Evolutionary conservation across 2,113 vertebrate species (phyloP).

Genomic region (Grammomys surdaster): DNA sequence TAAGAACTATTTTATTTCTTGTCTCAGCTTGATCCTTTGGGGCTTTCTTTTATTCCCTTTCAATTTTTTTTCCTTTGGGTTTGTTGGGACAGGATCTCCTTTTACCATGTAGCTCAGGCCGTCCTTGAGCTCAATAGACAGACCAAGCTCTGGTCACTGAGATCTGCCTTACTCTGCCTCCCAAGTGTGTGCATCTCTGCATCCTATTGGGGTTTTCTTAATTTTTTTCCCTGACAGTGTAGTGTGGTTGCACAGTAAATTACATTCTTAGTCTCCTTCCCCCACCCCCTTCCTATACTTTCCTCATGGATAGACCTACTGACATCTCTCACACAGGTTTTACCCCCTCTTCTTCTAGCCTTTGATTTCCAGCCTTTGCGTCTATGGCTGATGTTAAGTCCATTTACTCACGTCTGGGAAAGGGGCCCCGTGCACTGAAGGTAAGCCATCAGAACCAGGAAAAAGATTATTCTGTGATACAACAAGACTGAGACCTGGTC

Average conservation of each 20-base stretch:
- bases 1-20: neutral
- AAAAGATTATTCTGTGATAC: neutral
- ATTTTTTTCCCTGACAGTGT: neutral
- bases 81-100: neutral
- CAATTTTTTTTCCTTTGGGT: neutral
- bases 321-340: rapidly evolving
- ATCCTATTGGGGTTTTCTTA: neutral
- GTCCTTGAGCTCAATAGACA: neutral
- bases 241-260: neutral
- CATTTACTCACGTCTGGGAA: neutral
- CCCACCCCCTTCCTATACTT: rapidly evolving
- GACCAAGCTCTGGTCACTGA: neutral
- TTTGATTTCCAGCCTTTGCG: rapidly evolving
- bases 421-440: neutral
- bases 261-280: neutral
- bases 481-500: neutral
- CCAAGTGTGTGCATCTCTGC: neutral
- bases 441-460: neutral
- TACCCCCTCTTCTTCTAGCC: neutral
- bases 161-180: neutral
- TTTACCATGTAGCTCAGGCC: neutral
- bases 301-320: neutral
- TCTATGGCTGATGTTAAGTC: neutral
- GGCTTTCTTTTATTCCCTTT: neutral
- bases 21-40: neutral